Evolutionary conservation across 2,797 vertebrate species (phyloP).

Genomic region (Acanthopagrus latus): DNA sequence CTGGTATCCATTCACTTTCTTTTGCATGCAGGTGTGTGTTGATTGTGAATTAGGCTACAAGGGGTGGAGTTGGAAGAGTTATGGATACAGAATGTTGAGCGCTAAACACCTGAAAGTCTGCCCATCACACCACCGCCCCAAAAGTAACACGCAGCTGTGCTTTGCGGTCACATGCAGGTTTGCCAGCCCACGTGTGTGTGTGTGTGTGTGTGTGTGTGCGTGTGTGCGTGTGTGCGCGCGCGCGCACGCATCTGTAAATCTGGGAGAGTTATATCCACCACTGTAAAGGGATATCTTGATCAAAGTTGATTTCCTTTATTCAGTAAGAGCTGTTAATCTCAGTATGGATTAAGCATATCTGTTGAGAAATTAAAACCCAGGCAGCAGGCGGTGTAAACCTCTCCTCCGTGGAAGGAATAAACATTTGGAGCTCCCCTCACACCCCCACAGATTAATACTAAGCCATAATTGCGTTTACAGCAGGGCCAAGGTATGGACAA

Average conservation of each 20-base stretch:
- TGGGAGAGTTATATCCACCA: conserved; percentile 12
- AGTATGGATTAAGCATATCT: conserved; percentile 66
- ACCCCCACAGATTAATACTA: conserved; percentile 65
- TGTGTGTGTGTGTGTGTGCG: neutral
- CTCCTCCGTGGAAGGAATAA: conserved; percentile 8
- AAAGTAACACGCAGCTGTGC: conserved; percentile 19
- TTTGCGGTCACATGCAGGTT: conserved; percentile 21
- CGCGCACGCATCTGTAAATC: conserved; percentile 34
- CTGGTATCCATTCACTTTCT: too few relatives aligned
- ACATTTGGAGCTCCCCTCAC: conserved; percentile 41
- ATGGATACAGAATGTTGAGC: neutral
- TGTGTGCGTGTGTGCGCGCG: conserved; percentile 21
- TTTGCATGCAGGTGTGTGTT: neutral
- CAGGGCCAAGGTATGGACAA: conserved; percentile 46
- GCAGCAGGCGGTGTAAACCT: conserved; percentile 25
- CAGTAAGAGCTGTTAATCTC: conserved; percentile 60
- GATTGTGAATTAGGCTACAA: neutral
- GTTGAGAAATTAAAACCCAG: conserved; percentile 49
- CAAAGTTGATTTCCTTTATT: conserved; percentile 49
- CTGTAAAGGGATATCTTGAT: conserved; percentile 35
- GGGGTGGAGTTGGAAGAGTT: neutral
- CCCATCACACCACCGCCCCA: neutral
- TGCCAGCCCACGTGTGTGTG: conserved; percentile 9
- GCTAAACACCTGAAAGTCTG: neutral
- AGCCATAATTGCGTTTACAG: conserved; percentile 52